These are phyloP conservation scores for Porites divaricata DNA, from an alignment of 92 coral and sea anemone genomes.

Conservation along the genomic window DNA sequence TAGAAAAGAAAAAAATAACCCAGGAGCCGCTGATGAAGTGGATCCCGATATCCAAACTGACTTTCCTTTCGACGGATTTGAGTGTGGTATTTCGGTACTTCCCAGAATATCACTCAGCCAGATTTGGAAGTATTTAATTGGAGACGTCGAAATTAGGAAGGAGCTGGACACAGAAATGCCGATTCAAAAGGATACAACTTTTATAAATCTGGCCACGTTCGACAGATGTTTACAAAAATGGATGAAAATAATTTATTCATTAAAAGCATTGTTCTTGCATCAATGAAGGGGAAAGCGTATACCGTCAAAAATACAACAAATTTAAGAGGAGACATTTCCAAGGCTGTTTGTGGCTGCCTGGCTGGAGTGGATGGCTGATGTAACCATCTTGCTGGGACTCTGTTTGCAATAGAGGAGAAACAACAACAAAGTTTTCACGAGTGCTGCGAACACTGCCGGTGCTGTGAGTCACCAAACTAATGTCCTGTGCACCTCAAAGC, in stretches of 20 bases:
- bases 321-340: conserved; percentile 46
- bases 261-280: conserved; percentile 70
- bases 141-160: conserved; percentile 58
- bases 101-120: conserved; percentile 34
- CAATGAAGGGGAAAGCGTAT: conserved; percentile 53
- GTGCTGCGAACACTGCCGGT: conserved; percentile 1
- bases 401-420: conserved; percentile 67
- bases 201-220: conserved; percentile 60
- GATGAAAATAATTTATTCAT: conserved; percentile 58
- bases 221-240: conserved; percentile 34
- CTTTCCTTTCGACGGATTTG: conserved; percentile 52
- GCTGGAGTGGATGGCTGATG: conserved; percentile 74
- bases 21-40: conserved; percentile 47
- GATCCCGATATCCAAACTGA: conserved; percentile 18
- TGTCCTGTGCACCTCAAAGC: conserved; percentile 18
- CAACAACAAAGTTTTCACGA: conserved; percentile 8
- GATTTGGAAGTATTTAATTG: conserved; percentile 73
- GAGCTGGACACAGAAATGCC: conserved; percentile 67
- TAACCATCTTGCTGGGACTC: conserved; percentile 66
- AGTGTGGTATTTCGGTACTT: conserved; percentile 45
- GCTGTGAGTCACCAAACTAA: conserved; percentile 7
- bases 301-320: conserved; percentile 37
- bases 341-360: conserved; percentile 69
- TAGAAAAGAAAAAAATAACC: conserved; percentile 52
- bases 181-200: conserved; percentile 74